These are phyloP conservation scores for Hozukius guyotensis DNA, from an alignment of 2,797 vertebrate genomes.

Conservation along the genomic window DNA sequence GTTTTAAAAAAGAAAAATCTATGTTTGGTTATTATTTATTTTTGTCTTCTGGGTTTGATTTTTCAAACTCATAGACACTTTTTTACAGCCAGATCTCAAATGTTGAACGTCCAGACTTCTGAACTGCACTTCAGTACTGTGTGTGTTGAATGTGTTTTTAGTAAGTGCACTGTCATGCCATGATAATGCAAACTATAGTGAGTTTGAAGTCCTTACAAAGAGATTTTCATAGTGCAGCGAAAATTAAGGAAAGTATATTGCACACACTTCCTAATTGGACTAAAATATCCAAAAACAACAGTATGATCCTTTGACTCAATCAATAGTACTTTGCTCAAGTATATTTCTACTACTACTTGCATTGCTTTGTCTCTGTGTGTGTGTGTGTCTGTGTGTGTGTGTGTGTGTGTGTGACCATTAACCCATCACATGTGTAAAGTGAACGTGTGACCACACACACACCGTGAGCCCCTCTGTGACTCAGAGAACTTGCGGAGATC, in stretches of 20 bases:
- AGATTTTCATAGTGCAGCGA: neutral
- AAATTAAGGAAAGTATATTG: neutral
- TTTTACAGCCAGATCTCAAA: neutral
- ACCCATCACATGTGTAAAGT: constrained; percentile 73
- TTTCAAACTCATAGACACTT: neutral
- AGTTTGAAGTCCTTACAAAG: neutral
- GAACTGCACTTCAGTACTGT: neutral
- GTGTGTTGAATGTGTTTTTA: neutral
- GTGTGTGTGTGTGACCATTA: constrained; percentile 50
- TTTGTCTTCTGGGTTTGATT: neutral
- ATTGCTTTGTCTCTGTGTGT: neutral
- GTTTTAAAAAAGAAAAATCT: too few species aligned
- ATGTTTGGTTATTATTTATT: neutral
- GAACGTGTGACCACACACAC: constrained; percentile 78
- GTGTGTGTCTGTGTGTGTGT: neutral
- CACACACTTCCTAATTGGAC: neutral
- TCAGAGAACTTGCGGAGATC: constrained; percentile 84
- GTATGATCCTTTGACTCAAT: neutral
- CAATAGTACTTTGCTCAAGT: constrained; percentile 1
- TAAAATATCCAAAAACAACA: neutral
- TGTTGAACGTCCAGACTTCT: neutral
- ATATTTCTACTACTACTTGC: neutral
- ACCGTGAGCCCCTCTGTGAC: constrained; percentile 65
- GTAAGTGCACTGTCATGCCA: neutral
- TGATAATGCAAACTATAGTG: neutral